Evolutionary conservation across 2,113 vertebrate species (phyloP).

Genomic region (Dipodomys stephensi): DNA sequence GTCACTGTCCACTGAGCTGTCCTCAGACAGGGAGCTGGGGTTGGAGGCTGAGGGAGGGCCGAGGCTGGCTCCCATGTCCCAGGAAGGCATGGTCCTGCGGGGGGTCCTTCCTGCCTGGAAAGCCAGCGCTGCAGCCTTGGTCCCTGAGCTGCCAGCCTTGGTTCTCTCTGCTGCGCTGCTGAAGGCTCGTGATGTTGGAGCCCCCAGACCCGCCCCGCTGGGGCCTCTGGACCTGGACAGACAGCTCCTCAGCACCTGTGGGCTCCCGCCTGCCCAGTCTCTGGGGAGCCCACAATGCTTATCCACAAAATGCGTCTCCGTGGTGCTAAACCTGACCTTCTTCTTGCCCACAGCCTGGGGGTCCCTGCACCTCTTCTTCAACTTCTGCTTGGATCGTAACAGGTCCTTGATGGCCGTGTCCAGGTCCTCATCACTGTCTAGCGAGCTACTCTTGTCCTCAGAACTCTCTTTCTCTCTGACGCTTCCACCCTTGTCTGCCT

Average conservation of each 20-base stretch:
- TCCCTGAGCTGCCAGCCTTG: background rate
- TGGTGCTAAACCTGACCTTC: conserved; percentile 83
- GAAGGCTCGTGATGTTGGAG: background rate
- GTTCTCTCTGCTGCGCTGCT: background rate
- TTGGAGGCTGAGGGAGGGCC: background rate
- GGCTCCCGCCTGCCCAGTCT: conserved; percentile 67
- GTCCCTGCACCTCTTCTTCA: conserved; percentile 91
- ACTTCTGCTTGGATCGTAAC: conserved; percentile 93
- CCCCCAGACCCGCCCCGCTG: conserved; percentile 52
- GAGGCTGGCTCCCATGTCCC: background rate
- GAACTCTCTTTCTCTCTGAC: conserved; percentile 76
- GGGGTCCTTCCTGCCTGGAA: conserved; percentile 37
- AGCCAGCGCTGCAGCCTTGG: background rate
- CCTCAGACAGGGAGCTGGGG: conserved; percentile 79
- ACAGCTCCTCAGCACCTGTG: conserved; percentile 82
- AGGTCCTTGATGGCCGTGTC: conserved; percentile 96
- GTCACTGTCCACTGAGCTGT: conserved; percentile 95
- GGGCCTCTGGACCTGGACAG: conserved; percentile 82
- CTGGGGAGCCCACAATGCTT: conserved; percentile 65
- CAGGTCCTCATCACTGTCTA: conserved; percentile 97
- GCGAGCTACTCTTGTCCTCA: conserved; percentile 95
- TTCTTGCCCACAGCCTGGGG: conserved; percentile 87
- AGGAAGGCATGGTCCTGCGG: conserved; percentile 38
- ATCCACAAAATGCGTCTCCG: conserved; percentile 73
- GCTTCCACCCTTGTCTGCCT: background rate